Conservation (phyloP, 2,888 invertebrate species). For the Ectobius pallidus region DNA sequence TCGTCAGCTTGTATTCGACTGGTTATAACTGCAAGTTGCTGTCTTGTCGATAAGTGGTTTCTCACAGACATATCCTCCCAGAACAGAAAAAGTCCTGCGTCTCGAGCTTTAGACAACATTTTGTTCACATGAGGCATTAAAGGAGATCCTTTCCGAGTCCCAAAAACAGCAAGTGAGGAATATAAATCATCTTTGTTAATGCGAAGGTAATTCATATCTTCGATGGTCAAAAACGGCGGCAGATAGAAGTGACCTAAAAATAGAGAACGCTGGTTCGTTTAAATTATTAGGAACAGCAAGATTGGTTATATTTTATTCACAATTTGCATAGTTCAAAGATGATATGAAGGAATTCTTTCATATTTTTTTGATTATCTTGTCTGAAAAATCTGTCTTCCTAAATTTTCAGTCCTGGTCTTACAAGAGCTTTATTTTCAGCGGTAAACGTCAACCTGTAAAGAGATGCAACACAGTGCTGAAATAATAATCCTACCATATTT, state of each 20-base stretch:
- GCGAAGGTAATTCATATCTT: slow-evolving; percentile 61
- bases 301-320: too few species aligned
- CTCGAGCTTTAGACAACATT: slow-evolving; percentile 64
- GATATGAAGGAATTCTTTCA: too few species aligned
- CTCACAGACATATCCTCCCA: slow-evolving; percentile 9
- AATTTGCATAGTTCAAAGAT: too few species aligned
- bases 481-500: too few species aligned
- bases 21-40: slow-evolving; percentile 6
- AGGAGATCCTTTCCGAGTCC: slow-evolving; percentile 67
- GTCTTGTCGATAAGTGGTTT: not conserved
- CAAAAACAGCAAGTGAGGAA: slow-evolving; percentile 68
- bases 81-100: slow-evolving; percentile 58
- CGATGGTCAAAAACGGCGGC: slow-evolving; percentile 43
- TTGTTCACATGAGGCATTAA: slow-evolving; percentile 61
- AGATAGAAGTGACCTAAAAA: slow-evolving; percentile 5
- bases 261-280: too few species aligned
- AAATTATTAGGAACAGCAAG: too few species aligned
- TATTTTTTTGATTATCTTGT: too few species aligned
- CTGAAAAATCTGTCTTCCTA: too few species aligned
- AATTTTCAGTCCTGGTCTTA: too few species aligned
- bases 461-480: too few species aligned
- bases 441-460: too few species aligned
- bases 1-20: not conserved
- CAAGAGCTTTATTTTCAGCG: too few species aligned
- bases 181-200: slow-evolving; percentile 72